Conservation (phyloP, 2,797 vertebrate genomes). For the Brotula barbata region DNA sequence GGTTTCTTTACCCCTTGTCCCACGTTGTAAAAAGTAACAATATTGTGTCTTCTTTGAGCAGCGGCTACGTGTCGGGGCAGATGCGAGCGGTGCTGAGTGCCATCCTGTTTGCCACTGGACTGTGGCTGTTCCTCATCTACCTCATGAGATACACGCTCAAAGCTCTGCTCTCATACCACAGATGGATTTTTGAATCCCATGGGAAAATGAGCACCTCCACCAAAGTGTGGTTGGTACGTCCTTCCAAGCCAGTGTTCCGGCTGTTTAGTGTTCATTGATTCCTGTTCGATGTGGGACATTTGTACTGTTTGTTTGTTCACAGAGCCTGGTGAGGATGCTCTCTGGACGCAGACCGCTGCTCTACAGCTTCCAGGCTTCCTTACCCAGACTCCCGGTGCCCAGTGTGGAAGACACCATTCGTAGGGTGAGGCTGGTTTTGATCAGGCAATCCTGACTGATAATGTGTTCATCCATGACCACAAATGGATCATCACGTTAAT, state of each 20-base stretch:
- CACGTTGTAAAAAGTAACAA: conserved; percentile 5
- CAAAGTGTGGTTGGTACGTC: conserved; percentile 87
- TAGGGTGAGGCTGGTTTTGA: conserved; percentile 76
- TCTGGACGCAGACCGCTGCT: conserved; percentile 87
- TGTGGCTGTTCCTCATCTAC: conserved; percentile 88
- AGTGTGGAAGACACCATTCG: conserved; percentile 84
- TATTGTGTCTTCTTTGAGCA: conserved; percentile 58
- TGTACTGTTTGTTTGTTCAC: conserved; percentile 32
- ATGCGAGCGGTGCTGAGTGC: conserved; percentile 80
- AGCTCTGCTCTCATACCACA: conserved; percentile 89
- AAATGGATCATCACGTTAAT: no score
- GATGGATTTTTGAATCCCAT: conserved; percentile 95
- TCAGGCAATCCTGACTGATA: no score
- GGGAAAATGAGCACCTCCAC: conserved; percentile 84
- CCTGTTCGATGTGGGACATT: not conserved
- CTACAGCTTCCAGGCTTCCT: conserved; percentile 93
- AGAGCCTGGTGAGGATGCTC: conserved; percentile 85
- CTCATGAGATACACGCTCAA: conserved; percentile 86
- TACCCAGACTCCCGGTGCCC: conserved; percentile 90
- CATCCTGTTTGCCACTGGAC: conserved; percentile 86
- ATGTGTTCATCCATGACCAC: no score
- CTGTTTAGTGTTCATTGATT: not conserved
- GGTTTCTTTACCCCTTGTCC: not conserved
- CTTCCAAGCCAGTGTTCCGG: not conserved
- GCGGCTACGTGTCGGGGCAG: conserved; percentile 73